Evolutionary conservation across 2,113 vertebrate genomes (phyloP).

Genomic region (Mastomys coucha): DNA sequence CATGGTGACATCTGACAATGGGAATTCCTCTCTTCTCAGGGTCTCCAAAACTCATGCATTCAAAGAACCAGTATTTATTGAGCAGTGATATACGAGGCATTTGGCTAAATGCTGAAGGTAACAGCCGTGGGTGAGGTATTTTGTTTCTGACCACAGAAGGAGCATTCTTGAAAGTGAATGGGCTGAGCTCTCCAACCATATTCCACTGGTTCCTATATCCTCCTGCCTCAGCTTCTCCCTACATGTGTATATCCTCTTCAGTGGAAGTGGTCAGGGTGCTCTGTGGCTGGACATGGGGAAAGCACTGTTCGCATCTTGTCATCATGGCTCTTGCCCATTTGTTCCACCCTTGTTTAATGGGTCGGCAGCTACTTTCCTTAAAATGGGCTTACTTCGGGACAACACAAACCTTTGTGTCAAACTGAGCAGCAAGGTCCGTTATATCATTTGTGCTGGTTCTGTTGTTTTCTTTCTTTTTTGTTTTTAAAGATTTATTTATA

Average conservation of each 20-base stretch:
- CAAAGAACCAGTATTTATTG: not conserved
- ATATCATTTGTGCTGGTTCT: not conserved
- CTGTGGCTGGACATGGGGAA: not conserved
- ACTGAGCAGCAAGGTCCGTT: not conserved
- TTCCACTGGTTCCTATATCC: not conserved
- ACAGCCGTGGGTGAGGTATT: not conserved
- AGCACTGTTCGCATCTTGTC: not conserved
- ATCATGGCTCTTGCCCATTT: not conserved
- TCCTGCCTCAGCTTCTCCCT: not conserved
- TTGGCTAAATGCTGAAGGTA: not conserved
- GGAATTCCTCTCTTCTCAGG: slow-evolving; percentile 1
- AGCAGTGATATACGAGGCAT: not conserved
- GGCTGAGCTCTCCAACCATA: not conserved
- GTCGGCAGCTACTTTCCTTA: slow-evolving; percentile 43
- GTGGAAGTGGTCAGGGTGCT: not conserved
- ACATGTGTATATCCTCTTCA: not conserved
- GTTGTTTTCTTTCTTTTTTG: not conserved
- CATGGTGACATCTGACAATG: not conserved
- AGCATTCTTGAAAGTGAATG: slow-evolving; percentile 45
- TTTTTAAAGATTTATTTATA: too few relatives aligned
- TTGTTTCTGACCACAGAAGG: not conserved
- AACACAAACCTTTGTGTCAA: not conserved
- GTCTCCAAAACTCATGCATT: slow-evolving; percentile 2
- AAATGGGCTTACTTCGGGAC: not conserved
- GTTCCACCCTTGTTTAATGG: not conserved